Conservation (phyloP, 2,888 invertebrate species). For the Sarcophaga caerulescens region DNA sequence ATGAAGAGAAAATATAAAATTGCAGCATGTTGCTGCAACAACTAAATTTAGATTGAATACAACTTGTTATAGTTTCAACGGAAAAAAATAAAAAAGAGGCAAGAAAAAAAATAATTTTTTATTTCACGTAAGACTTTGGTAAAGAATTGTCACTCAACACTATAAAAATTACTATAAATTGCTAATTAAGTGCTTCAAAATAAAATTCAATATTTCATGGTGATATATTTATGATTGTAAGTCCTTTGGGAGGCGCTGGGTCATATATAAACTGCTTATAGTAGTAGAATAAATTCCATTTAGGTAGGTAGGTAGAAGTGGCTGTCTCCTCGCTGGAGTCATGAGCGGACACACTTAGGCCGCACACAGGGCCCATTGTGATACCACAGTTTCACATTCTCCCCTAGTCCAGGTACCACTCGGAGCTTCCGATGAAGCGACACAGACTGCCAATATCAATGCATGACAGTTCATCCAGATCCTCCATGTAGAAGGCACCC, state of each 20-base stretch:
- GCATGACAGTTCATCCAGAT: too few relatives aligned
- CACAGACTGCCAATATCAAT: too few relatives aligned
- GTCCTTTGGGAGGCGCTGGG: conserved; percentile 13
- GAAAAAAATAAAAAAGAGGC: conserved; percentile 10
- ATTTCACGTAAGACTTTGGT: conserved; percentile 61
- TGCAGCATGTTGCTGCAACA: conserved; percentile 44
- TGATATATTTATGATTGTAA: conserved; percentile 63
- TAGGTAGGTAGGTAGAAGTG: too few relatives aligned
- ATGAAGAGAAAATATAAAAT: conserved; percentile 24
- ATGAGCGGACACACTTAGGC: too few relatives aligned
- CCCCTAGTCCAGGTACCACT: too few relatives aligned
- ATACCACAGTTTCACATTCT: too few relatives aligned
- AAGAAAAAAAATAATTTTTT: conserved; percentile 15
- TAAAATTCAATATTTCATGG: conserved; percentile 54
- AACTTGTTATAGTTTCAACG: conserved; percentile 62
- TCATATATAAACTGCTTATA: not conserved
- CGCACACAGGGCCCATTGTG: too few relatives aligned
- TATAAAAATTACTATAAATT: conserved; percentile 66
- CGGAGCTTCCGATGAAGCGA: too few relatives aligned
- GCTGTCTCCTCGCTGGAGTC: too few relatives aligned
- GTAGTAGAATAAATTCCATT: not conserved
- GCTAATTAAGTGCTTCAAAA: conserved; percentile 68
- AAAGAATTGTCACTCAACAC: conserved; percentile 65
- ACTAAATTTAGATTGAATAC: conserved; percentile 65
- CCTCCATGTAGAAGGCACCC: too few relatives aligned